Percentiles rank a stretch among this genome's conserved stretches.
Conservation (phyloP, 2,888 invertebrate species). For the Yponomeuta malinellus region DNA sequence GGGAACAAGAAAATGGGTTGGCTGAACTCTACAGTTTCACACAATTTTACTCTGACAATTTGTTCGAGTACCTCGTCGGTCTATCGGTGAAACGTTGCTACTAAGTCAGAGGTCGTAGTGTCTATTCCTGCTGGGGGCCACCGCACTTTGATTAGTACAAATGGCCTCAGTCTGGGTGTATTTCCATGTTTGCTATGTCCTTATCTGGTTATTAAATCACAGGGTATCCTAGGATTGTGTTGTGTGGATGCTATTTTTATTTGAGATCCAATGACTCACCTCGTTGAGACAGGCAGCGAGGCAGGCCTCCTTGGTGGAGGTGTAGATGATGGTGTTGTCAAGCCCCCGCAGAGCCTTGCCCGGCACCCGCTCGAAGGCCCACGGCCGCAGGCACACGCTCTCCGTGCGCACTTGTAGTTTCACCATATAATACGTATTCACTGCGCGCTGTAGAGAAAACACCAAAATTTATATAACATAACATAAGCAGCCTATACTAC, state of each 20-base stretch:
- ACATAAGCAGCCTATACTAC: too few species aligned
- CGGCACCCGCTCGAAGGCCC: slow-evolving; percentile 95
- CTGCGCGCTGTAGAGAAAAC: slow-evolving; percentile 77
- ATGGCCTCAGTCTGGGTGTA: too few species aligned
- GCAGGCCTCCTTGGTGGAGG: slow-evolving; percentile 95
- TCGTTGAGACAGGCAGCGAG: slow-evolving; percentile 94
- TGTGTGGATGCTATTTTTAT: neutral
- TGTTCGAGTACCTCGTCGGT: neutral
- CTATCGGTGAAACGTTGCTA: too few species aligned
- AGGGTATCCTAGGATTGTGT: too few species aligned
- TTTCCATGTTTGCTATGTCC: too few species aligned
- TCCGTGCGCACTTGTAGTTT: slow-evolving; percentile 93
- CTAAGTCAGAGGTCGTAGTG: too few species aligned
- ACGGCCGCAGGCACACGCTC: slow-evolving; percentile 92
- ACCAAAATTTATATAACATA: slow-evolving; percentile 11
- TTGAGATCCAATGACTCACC: slow-evolving; percentile 54
- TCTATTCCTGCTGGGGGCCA: too few species aligned
- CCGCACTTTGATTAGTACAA: too few species aligned
- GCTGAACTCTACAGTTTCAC: neutral
- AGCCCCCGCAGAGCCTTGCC: slow-evolving; percentile 93
- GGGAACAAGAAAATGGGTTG: neutral
- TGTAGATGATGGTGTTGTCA: slow-evolving; percentile 94
- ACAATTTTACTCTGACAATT: neutral
- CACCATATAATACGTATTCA: slow-evolving; percentile 96
- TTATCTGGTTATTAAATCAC: too few species aligned